These are phyloP conservation scores for Pocillopora damicornis DNA, from an alignment of 64 coral and sea anemone genomes.

Conservation along the genomic window DNA sequence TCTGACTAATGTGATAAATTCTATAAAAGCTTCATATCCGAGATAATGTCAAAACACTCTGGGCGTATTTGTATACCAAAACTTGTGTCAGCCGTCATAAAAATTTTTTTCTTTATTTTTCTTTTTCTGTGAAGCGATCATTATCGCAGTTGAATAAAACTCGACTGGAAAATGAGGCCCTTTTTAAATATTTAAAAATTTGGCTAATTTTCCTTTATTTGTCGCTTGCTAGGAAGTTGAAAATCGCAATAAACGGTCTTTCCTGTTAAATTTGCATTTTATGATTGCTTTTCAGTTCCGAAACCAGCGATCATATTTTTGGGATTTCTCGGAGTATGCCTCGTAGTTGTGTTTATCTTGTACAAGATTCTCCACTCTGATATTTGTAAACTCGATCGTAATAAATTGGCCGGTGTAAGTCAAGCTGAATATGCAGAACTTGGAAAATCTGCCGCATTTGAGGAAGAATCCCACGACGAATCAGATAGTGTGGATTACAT, in stretches of 20 bases:
- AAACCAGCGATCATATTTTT: constrained; percentile 54
- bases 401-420: constrained; percentile 15
- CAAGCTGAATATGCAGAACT: constrained; percentile 21
- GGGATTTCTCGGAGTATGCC: constrained; percentile 54
- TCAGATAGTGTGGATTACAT: constrained; percentile 14
- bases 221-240: too few species aligned
- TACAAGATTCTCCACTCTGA: constrained; percentile 65
- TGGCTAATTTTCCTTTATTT: too few species aligned
- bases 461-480: neutral
- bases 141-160: too few species aligned
- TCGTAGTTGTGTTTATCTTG: constrained; percentile 46
- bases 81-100: too few species aligned
- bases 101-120: too few species aligned
- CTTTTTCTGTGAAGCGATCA: too few species aligned
- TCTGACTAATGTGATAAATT: too few species aligned
- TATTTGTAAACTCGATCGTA: constrained; percentile 12
- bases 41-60: too few species aligned
- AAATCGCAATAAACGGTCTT: neutral
- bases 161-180: too few species aligned
- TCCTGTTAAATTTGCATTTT: neutral
- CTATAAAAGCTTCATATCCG: too few species aligned
- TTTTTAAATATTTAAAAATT: too few species aligned
- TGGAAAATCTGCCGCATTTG: constrained; percentile 1
- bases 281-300: constrained; percentile 41
- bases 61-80: too few species aligned